Conservation (phyloP, 2,797 vertebrate species). For the Hydrophis major region DNA sequence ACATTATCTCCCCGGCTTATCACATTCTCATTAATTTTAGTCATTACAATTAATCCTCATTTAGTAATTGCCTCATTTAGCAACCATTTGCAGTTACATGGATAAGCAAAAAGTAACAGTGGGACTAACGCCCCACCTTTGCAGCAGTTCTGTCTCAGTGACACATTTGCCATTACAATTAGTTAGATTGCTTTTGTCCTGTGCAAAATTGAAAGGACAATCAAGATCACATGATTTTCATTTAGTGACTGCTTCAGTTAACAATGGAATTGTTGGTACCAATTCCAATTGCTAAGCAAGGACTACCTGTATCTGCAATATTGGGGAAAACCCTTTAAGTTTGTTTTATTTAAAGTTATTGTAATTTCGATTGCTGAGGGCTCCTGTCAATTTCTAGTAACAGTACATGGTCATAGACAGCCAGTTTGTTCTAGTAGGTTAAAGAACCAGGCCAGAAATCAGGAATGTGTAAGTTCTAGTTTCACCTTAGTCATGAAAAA, state of each 20-base stretch:
- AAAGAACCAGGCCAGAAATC: no score
- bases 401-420: not conserved
- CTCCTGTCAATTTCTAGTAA: not conserved
- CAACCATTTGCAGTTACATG: not conserved
- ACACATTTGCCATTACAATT: not conserved
- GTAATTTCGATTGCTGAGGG: not conserved
- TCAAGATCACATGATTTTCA: not conserved
- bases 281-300: not conserved
- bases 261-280: not conserved
- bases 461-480: no score
- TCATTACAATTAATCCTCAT: not conserved
- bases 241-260: not conserved
- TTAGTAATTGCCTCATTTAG: not conserved
- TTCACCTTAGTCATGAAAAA: no score
- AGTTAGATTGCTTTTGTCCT: not conserved
- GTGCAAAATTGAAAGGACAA: not conserved
- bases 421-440: no score
- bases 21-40: not conserved
- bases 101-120: not conserved
- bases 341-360: not conserved
- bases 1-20: not conserved
- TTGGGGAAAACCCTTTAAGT: not conserved
- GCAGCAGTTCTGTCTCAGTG: not conserved
- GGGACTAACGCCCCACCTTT: not conserved
- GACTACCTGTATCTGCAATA: not conserved